phyloP scores from a whole-genome alignment of 2,888 invertebrate species.

The Pheosia tremula region DNA sequence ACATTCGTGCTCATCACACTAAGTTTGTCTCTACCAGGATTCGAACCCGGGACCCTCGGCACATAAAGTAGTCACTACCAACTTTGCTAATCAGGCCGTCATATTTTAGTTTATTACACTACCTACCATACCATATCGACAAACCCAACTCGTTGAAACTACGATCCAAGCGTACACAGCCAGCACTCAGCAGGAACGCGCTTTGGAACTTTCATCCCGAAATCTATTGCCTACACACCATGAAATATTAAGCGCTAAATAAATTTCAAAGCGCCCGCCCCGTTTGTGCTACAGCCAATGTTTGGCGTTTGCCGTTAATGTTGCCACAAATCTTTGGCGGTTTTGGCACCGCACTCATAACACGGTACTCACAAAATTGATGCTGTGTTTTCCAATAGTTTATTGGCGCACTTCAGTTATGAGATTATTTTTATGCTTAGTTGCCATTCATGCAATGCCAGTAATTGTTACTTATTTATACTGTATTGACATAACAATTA shows the following conservation, averaged over 20 bases:
- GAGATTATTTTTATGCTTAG: too few species aligned
- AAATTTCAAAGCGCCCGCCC: conserved; percentile 37
- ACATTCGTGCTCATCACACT: too few species aligned
- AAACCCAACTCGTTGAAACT: not conserved
- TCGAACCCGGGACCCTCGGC: too few species aligned
- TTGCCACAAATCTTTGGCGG: conserved; percentile 42
- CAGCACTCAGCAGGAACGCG: not conserved
- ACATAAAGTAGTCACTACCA: too few species aligned
- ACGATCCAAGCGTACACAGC: not conserved
- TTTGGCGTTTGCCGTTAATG: conserved; percentile 41
- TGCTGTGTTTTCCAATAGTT: conserved; percentile 26
- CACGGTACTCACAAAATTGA: conserved; percentile 36
- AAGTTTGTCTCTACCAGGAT: too few species aligned
- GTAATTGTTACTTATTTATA: too few species aligned
- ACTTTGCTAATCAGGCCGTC: too few species aligned
- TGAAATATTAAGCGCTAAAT: conserved; percentile 37
- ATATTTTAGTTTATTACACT: too few species aligned
- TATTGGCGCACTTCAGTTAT: conserved; percentile 17
- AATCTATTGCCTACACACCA: conserved; percentile 20
- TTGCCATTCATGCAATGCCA: too few species aligned
- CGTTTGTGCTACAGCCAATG: conserved; percentile 25
- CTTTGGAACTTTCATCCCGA: conserved; percentile 18
- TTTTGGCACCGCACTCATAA: conserved; percentile 46
- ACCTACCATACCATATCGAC: too few species aligned
- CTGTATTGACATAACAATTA: too few species aligned